These are phyloP conservation scores for Syngnathus rostellatus DNA, from an alignment of 2,797 vertebrate species.

Conservation along the genomic window DNA sequence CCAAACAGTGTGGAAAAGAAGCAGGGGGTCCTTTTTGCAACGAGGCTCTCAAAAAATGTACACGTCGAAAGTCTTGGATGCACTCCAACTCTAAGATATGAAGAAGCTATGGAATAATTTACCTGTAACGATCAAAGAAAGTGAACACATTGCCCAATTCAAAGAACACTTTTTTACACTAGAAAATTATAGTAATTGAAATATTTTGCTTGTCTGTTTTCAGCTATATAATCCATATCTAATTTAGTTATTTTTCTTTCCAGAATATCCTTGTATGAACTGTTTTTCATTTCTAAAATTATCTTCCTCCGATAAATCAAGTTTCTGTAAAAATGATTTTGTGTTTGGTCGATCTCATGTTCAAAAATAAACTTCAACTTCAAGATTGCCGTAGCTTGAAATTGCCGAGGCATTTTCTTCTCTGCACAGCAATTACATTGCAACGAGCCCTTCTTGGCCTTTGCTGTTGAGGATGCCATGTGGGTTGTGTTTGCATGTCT, in stretches of 20 bases:
- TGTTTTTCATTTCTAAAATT: too few species aligned
- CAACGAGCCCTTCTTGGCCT: not conserved
- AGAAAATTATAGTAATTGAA: too few species aligned
- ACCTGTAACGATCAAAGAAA: too few species aligned
- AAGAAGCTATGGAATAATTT: too few species aligned
- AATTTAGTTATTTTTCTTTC: too few species aligned
- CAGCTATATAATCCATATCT: too few species aligned
- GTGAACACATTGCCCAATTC: too few species aligned
- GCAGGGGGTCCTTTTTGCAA: not conserved
- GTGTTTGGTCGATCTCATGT: too few species aligned
- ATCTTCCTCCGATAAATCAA: too few species aligned
- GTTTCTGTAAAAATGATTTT: too few species aligned
- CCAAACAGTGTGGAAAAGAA: not conserved
- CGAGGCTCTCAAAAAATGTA: not conserved
- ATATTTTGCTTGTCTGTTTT: not conserved
- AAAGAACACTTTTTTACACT: too few species aligned
- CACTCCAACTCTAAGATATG: not conserved
- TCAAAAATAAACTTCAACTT: not conserved
- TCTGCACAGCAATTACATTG: not conserved
- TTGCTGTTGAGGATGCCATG: not conserved
- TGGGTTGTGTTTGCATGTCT: constrained; percentile 39
- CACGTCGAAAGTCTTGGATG: not conserved
- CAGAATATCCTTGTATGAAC: too few species aligned
- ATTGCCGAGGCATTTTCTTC: constrained; percentile 11
- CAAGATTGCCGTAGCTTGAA: not conserved